A percentile compares a stretch with the other conserved stretches of the same genome.
Conservation (phyloP, 2,113 vertebrate species). For the Onychostoma macrolepis region DNA sequence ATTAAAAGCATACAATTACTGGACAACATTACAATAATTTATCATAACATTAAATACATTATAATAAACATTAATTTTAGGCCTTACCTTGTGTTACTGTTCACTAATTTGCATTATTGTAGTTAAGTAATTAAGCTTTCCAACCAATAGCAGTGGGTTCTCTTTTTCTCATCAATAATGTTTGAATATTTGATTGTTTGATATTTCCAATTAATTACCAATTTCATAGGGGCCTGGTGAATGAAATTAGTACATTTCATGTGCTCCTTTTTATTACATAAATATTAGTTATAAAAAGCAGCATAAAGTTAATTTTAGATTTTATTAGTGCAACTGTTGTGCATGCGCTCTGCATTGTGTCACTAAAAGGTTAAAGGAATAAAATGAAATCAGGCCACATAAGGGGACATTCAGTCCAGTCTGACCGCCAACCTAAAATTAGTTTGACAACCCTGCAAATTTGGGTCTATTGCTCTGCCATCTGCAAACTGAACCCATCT, state of each 20-base stretch:
- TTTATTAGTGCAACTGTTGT: not conserved
- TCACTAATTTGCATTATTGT: not conserved
- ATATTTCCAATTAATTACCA: not conserved
- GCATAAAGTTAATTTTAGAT: not conserved
- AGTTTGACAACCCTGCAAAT: conserved; percentile 8
- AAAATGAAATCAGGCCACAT: conserved; percentile 20
- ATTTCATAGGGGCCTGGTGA: not conserved
- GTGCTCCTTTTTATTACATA: not conserved
- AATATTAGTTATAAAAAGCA: not conserved
- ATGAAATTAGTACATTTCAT: not conserved
- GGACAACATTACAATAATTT: not conserved
- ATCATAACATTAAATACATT: not conserved
- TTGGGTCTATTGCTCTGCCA: not conserved
- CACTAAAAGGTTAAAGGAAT: not conserved
- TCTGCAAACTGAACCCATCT: not conserved
- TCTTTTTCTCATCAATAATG: not conserved
- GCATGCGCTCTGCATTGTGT: not conserved
- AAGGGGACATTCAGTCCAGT: not conserved
- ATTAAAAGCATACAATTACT: not conserved
- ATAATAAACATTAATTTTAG: not conserved
- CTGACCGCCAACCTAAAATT: not conserved
- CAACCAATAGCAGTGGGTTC: not conserved
- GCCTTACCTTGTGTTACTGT: not conserved
- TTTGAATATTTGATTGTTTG: not conserved
- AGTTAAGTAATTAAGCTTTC: not conserved